Evolutionary conservation across 1,140 invertebrate genomes (phyloP).

Genomic region (Brachionus manjavacas): DNA sequence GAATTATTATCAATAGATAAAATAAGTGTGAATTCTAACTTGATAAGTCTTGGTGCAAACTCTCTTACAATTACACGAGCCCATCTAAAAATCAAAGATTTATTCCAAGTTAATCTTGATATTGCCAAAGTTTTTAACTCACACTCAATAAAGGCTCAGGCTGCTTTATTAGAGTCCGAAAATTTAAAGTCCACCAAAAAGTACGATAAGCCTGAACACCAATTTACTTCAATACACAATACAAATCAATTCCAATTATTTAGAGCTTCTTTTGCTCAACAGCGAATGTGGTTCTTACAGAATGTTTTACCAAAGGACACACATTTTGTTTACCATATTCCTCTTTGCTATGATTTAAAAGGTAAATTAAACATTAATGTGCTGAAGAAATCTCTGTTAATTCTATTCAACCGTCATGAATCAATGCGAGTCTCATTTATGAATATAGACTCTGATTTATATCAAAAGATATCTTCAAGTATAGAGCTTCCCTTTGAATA

Average conservation of each 20-base stretch:
- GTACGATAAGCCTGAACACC: neutral
- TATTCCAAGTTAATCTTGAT: neutral
- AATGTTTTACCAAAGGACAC: neutral
- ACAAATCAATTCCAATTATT: neutral
- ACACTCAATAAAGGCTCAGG: neutral
- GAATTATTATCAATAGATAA: neutral
- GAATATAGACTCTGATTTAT: neutral
- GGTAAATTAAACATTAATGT: neutral
- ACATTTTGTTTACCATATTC: neutral
- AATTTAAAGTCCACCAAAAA: neutral
- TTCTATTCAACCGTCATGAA: neutral
- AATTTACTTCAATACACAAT: neutral
- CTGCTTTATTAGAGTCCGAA: neutral
- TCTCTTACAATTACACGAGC: neutral
- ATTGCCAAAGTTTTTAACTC: neutral
- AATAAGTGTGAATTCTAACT: neutral
- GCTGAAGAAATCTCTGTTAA: neutral
- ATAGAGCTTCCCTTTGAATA: neutral
- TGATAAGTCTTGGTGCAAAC: neutral
- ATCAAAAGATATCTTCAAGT: neutral
- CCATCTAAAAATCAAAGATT: neutral
- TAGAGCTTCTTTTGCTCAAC: neutral
- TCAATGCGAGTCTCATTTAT: neutral
- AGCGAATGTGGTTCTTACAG: neutral
- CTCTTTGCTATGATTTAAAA: neutral